phyloP scores from a whole-genome alignment of 2,888 invertebrate genomes.

The Campoplex capitator region DNA sequence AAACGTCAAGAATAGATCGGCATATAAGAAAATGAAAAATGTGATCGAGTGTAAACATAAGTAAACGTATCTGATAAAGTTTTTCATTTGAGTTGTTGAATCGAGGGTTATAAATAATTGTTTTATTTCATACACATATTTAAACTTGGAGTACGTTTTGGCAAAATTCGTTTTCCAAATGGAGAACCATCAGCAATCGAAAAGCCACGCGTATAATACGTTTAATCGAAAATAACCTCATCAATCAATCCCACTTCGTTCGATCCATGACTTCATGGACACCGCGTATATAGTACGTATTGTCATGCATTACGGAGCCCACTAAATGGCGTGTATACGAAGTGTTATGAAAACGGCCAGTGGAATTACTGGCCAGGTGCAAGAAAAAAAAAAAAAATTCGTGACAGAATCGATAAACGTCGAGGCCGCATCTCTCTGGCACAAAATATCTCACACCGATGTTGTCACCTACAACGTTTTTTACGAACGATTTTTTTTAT shows the following conservation, averaged over 20 bases:
- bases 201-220: not conserved
- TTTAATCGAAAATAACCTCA: not conserved
- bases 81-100: too few species aligned
- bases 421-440: not conserved
- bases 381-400: conserved; percentile 1
- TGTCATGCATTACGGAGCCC: not conserved
- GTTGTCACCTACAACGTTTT: conserved; percentile 19
- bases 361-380: conserved; percentile 33
- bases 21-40: too few species aligned
- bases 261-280: not conserved
- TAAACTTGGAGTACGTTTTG: not conserved
- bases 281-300: conserved; percentile 17
- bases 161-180: not conserved
- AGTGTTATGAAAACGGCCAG: conserved; percentile 19
- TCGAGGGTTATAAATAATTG: not conserved
- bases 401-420: conserved; percentile 51
- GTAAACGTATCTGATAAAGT: too few species aligned
- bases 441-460: conserved; percentile 44
- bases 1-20: too few species aligned
- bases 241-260: not conserved
- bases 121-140: not conserved
- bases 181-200: not conserved
- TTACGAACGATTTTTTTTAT: not conserved
- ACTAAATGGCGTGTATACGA: conserved; percentile 5
- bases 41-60: too few species aligned